phyloP scores from a whole-genome alignment of 2,113 vertebrate species.

The Tyto alba region DNA sequence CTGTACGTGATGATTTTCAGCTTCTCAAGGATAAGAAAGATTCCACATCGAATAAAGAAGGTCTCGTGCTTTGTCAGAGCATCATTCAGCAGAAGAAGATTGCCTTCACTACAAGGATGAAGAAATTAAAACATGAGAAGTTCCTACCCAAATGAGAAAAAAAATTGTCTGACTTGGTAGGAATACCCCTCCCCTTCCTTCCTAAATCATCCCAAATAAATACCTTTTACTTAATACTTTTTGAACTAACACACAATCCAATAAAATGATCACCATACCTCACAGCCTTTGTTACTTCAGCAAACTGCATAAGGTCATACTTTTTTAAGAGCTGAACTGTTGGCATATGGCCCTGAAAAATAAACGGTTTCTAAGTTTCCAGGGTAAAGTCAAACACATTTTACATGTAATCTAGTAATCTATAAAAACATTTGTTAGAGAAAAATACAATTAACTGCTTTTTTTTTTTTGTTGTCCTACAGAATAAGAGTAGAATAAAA shows the following conservation, averaged over 20 bases:
- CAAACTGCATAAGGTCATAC: slow-evolving; percentile 96
- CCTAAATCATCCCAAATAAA: background rate
- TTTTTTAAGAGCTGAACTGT: slow-evolving; percentile 88
- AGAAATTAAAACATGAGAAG: background rate
- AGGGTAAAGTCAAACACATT: background rate
- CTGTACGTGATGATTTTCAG: slow-evolving; percentile 97
- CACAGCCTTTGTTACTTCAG: slow-evolving; percentile 91
- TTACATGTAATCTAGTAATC: background rate
- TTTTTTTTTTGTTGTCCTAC: background rate
- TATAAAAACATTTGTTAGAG: background rate
- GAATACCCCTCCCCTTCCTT: background rate
- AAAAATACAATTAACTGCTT: background rate
- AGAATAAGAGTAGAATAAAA: background rate
- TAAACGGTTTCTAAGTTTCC: background rate
- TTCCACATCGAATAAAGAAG: slow-evolving; percentile 97
- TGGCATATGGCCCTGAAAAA: slow-evolving; percentile 94
- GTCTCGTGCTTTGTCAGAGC: slow-evolving; percentile 90
- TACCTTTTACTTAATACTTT: background rate
- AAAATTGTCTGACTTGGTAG: background rate
- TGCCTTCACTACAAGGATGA: slow-evolving; percentile 83
- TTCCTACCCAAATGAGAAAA: background rate
- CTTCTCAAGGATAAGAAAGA: slow-evolving; percentile 98
- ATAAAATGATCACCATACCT: slow-evolving; percentile 72
- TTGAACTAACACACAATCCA: background rate
- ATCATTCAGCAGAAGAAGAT: slow-evolving; percentile 90